phyloP scores from a whole-genome alignment of 2,113 vertebrate species.

The Regulus satrapa region DNA sequence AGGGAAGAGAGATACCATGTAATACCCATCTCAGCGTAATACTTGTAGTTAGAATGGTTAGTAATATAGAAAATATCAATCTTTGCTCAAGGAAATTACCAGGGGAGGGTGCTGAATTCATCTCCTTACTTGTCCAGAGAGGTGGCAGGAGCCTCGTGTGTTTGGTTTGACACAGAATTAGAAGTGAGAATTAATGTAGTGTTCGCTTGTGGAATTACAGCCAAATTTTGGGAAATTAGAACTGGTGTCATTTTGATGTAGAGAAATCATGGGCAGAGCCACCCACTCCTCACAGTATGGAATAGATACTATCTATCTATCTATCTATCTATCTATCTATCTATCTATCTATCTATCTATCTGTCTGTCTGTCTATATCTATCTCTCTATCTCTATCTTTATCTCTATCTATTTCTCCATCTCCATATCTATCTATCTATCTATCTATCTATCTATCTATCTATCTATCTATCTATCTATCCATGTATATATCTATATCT shows the following conservation, averaged over 20 bases:
- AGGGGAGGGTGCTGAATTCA: neutral
- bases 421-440: too few species aligned
- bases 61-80: neutral
- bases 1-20: rapidly evolving
- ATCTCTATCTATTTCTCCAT: too few species aligned
- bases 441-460: too few species aligned
- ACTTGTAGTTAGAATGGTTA: neutral
- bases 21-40: neutral
- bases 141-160: neutral
- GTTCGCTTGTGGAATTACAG: neutral
- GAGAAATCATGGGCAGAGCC: neutral
- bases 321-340: too few species aligned
- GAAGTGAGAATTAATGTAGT: neutral
- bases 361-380: too few species aligned
- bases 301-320: rapidly evolving
- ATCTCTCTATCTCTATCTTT: too few species aligned
- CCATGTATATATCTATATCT: too few species aligned
- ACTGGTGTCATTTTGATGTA: neutral
- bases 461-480: too few species aligned
- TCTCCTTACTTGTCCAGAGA: neutral
- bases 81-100: neutral
- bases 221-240: neutral
- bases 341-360: too few species aligned
- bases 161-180: neutral
- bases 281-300: rapidly evolving